Evolutionary conservation across 2,888 invertebrate species (phyloP), one percentile per base, ranked within the genome.

Genomic region (Digitonthophagus gazella): DNA sequence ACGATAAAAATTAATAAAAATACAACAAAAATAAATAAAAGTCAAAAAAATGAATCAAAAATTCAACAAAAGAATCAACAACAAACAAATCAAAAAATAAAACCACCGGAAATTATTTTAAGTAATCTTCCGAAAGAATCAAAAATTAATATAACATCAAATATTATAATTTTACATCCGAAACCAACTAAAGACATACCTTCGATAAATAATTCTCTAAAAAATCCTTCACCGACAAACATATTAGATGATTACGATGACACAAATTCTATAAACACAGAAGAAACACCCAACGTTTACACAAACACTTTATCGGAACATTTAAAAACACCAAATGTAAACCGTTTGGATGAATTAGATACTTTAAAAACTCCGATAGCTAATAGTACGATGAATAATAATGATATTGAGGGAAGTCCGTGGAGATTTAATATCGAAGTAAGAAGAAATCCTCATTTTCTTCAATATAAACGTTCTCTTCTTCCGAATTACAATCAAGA

Each of bases 401-500:
- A 11, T 2, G 28, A 44, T 15, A 11, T 15, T 20, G 18, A 56
- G 2, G 64, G 68, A 6, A 71, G 66, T 16, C 72, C 72, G 14
- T 72, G 72, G 72, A 68, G 72, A 15, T 61, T 67, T 4, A 22
- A 66, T 15, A n/a, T 68, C 1, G 18, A 44, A 4, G 15, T 70
- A 1, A 61, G 58, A n/a, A 66, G 67, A 2, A 72, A 68, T 44
- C 70, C 72, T 0, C 65, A 67, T 15, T 65, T 71, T 16, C 18
- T 72, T 15, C 63, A 67, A 8, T 68, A 64, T 19, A 70, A 72
- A 56, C 55, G 68, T 18, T 65, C 72, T 15, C 28, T 15, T n/a
- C 57, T 72, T 3, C 72, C 72, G 14, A 68, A 64, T 44, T 72
- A 72, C 11, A 69, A 72, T 61, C 72, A 72, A 28, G 70, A 72